Percentiles rank a stretch among this genome's conserved stretches.
Conservation (phyloP, 2,888 invertebrate species). For the Acanthococcus lagerstroemiae region DNA sequence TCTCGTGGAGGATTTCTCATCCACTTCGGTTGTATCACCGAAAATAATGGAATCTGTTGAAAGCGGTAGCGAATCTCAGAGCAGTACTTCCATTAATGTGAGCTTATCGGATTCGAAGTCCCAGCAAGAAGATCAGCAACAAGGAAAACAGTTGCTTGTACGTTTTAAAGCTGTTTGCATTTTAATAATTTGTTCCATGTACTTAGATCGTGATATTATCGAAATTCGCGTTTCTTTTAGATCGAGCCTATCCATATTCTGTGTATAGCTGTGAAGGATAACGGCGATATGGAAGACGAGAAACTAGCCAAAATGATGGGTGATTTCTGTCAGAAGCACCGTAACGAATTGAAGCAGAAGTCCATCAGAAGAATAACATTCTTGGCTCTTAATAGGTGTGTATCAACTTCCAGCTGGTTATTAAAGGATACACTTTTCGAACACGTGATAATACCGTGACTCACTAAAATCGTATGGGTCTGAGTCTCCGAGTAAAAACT, state of each 20-base stretch:
- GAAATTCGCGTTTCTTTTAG: conserved; percentile 39
- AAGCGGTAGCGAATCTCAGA: conserved; percentile 38
- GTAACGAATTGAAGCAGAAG: conserved; percentile 62
- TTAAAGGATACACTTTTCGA: background rate
- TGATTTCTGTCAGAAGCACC: conserved; percentile 66
- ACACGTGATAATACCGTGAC: conserved; percentile 29
- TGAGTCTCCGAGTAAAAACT: no score
- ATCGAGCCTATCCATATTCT: conserved; percentile 87
- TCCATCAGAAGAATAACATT: conserved; percentile 85
- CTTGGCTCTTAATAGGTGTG: conserved; percentile 60
- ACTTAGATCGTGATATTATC: background rate
- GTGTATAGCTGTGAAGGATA: conserved; percentile 76
- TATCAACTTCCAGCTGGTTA: no score
- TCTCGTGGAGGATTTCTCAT: conserved; percentile 67
- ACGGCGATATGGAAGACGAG: conserved; percentile 69
- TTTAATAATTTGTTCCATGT: background rate
- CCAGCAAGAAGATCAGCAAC: conserved; percentile 24
- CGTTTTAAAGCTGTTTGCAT: background rate
- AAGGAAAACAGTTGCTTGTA: background rate
- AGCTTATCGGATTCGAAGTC: conserved; percentile 53
- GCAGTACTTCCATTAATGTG: conserved; percentile 73
- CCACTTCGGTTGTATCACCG: conserved; percentile 56
- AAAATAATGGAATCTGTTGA: conserved; percentile 46
- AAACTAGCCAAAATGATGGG: conserved; percentile 59
- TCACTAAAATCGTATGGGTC: no score